Percentiles rank a stretch among this genome's conserved stretches.
Conservation (phyloP, 1,140 invertebrate species). For the Schmidtea mediterranea region DNA sequence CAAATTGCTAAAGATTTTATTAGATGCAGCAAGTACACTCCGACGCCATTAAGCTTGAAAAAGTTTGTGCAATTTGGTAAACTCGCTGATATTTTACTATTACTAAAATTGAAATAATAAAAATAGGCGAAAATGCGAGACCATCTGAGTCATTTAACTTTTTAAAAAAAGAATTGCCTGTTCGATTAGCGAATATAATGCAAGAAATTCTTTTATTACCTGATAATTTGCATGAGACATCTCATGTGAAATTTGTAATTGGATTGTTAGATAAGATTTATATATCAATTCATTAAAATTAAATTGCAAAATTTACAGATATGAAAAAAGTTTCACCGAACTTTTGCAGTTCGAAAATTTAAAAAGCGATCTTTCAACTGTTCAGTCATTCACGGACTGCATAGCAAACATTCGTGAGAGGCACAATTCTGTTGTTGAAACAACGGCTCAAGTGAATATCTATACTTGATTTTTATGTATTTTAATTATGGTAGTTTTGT, state of each 20-base stretch:
- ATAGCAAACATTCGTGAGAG: slow-evolving; percentile 68
- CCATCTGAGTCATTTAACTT: slow-evolving; percentile 67
- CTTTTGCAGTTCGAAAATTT: not conserved
- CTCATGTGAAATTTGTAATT: slow-evolving; percentile 50
- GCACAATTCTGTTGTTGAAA: slow-evolving; percentile 80
- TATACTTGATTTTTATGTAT: no score
- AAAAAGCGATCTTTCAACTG: not conserved
- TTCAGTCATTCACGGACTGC: slow-evolving; percentile 51
- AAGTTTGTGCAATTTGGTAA: slow-evolving; percentile 1
- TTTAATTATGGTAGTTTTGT: no score
- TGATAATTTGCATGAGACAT: slow-evolving; percentile 55
- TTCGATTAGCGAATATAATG: slow-evolving; percentile 84
- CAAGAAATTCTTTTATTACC: slow-evolving; percentile 79
- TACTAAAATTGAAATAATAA: no score
- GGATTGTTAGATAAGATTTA: no score
- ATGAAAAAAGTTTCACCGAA: not conserved
- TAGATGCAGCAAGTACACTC: not conserved
- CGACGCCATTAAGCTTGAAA: slow-evolving; percentile 1
- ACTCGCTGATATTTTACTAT: no score
- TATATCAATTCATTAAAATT: no score
- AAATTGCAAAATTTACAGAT: no score
- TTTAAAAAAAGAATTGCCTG: slow-evolving; percentile 68
- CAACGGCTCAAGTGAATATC: slow-evolving; percentile 36
- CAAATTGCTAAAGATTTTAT: slow-evolving; percentile 3
- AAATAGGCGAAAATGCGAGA: slow-evolving; percentile 30